Percentiles rank a stretch among this genome's conserved stretches.
Evolutionary conservation across 2,113 vertebrate genomes (phyloP).

Genomic region (Phalacrocorax carbo): DNA sequence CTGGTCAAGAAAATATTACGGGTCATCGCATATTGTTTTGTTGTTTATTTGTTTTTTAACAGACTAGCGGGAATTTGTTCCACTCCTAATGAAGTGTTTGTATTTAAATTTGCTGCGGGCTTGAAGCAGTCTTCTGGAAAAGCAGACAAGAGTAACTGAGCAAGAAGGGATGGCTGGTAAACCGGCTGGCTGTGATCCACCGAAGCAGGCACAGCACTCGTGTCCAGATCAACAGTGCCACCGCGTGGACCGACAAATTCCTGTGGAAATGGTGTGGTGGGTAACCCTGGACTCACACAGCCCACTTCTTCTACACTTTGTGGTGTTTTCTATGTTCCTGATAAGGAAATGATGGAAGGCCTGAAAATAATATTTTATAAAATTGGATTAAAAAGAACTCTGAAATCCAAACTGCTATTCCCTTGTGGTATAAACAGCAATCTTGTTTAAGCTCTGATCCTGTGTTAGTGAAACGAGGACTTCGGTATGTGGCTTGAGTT

Average conservation of each 20-base stretch:
- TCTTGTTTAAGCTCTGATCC: background rate
- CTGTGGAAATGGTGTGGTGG: background rate
- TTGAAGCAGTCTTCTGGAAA: background rate
- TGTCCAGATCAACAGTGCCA: slow-evolving; percentile 27
- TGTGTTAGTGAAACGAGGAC: background rate
- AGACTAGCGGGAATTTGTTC: background rate
- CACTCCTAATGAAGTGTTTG: background rate
- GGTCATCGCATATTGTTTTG: background rate
- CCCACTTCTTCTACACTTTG: background rate
- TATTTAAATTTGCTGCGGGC: background rate
- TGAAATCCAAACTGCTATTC: background rate
- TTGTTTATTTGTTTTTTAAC: background rate
- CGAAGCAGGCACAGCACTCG: too few species aligned
- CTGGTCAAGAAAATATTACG: background rate
- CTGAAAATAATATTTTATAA: background rate
- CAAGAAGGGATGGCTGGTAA: background rate
- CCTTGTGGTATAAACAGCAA: background rate
- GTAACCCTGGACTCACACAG: too few species aligned
- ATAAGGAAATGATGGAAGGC: background rate
- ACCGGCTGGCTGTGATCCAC: too few species aligned
- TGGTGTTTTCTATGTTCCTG: background rate
- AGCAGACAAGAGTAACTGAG: background rate
- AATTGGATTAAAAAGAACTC: background rate
- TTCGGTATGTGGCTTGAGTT: background rate
- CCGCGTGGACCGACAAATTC: slow-evolving; percentile 1